A percentile compares a stretch with the other conserved stretches of the same genome.
Conservation (phyloP, 2,888 invertebrate genomes). For the Eubasilissa splendida region DNA sequence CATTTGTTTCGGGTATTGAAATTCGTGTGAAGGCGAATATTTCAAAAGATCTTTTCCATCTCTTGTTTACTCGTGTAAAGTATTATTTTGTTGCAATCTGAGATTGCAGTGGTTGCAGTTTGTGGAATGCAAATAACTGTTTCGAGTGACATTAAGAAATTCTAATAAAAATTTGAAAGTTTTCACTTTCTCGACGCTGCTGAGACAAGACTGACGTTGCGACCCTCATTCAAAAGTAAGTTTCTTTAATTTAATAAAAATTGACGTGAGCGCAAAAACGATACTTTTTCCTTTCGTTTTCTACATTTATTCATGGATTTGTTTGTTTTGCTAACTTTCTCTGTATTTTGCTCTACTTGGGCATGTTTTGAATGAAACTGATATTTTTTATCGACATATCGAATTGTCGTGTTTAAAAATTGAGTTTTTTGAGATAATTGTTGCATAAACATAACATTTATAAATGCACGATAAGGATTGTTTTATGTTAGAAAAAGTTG, state of each 20-base stretch:
- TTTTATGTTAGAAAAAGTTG: no score
- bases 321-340: conserved; percentile 24
- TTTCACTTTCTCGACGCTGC: background rate
- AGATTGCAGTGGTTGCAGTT: conserved; percentile 13
- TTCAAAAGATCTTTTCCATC: background rate
- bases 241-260: background rate
- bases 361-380: conserved; percentile 23
- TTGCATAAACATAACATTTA: no score
- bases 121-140: conserved; percentile 27
- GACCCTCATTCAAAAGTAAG: conserved; percentile 20
- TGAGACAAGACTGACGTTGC: background rate
- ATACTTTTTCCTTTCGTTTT: no score
- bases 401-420: no score
- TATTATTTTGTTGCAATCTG: background rate
- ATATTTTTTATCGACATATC: conserved; percentile 17
- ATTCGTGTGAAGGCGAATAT: background rate
- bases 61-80: background rate
- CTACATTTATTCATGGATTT: background rate
- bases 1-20: conserved; percentile 17
- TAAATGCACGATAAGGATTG: no score
- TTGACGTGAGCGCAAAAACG: background rate
- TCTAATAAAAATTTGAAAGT: conserved; percentile 23
- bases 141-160: conserved; percentile 20
- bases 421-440: no score
- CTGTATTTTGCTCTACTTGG: conserved; percentile 7